A percentile compares a stretch with the other conserved stretches of the same genome.
Evolutionary conservation across 92 coral and sea anemone species (phyloP).

Genomic region (Palythoa grandis): DNA sequence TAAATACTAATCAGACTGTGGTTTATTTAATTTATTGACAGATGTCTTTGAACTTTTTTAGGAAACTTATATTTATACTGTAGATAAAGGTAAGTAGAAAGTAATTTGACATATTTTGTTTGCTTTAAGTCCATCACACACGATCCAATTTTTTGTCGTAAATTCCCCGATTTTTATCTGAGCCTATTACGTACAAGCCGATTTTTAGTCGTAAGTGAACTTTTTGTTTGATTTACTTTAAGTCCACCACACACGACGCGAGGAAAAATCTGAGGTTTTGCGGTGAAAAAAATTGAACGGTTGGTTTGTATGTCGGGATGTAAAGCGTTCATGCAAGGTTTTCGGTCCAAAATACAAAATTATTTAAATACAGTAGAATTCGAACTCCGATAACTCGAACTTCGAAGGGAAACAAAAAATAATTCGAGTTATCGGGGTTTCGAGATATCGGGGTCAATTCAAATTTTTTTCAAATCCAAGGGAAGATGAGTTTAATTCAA

Average conservation of each 20-base stretch:
- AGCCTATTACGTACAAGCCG: background rate
- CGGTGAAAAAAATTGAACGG: too few species aligned
- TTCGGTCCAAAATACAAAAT: too few species aligned
- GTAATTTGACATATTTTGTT: background rate
- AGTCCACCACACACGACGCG: too few species aligned
- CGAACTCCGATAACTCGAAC: too few species aligned
- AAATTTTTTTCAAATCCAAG: background rate
- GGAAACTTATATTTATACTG: constrained; percentile 74
- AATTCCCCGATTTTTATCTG: background rate
- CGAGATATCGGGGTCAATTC: background rate
- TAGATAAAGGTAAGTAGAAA: constrained; percentile 84
- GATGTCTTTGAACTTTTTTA: background rate
- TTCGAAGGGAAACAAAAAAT: too few species aligned
- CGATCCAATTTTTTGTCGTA: background rate
- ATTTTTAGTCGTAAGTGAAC: background rate
- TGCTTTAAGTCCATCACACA: background rate
- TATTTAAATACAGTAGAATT: too few species aligned
- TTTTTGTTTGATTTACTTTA: background rate
- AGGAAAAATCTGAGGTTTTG: background rate
- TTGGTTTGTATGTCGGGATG: too few species aligned
- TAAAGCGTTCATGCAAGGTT: too few species aligned
- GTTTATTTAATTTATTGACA: background rate
- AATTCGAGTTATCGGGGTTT: too few species aligned
- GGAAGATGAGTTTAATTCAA: too few species aligned
- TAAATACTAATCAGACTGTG: too few species aligned